Evolutionary conservation across 1,140 invertebrate genomes (phyloP).

Genomic region (Liolophura sinensis): DNA sequence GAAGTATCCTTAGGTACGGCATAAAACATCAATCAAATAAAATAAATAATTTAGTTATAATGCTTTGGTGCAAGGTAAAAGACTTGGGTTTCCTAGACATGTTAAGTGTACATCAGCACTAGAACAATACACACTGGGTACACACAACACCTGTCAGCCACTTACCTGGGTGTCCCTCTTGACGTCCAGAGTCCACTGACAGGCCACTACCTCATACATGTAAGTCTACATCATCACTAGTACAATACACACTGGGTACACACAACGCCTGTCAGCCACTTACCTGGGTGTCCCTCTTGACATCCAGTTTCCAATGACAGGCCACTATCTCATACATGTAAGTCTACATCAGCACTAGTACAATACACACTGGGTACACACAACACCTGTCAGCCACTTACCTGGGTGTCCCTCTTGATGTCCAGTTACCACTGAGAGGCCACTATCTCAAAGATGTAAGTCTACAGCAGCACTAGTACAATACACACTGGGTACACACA

Average conservation of each 20-base stretch:
- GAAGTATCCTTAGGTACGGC: no score
- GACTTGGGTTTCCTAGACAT: no score
- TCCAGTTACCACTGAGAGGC: slow-evolving; percentile 56
- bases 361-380: slow-evolving; percentile 43
- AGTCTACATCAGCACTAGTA: slow-evolving; percentile 43
- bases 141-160: not conserved
- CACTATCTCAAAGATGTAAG: slow-evolving; percentile 44
- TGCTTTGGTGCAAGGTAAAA: not conserved
- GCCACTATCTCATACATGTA: slow-evolving; percentile 48
- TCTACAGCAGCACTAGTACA: slow-evolving; percentile 43
- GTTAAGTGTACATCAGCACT: slow-evolving; percentile 51
- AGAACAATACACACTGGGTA: slow-evolving; percentile 46
- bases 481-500: slow-evolving; percentile 46
- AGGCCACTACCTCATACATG: slow-evolving; percentile 50
- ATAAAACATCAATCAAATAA: no score
- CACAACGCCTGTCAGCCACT: slow-evolving; percentile 29
- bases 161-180: slow-evolving; percentile 42
- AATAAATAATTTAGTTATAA: no score
- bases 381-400: slow-evolving; percentile 29
- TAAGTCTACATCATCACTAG: slow-evolving; percentile 41
- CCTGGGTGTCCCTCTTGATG: slow-evolving; percentile 41
- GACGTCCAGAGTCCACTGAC: slow-evolving; percentile 54
- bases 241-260: slow-evolving; percentile 46
- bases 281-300: slow-evolving; percentile 44
- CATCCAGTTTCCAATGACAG: slow-evolving; percentile 55